phyloP scores from a whole-genome alignment of 2,113 vertebrate genomes.

The Rhinoderma darwinii region DNA sequence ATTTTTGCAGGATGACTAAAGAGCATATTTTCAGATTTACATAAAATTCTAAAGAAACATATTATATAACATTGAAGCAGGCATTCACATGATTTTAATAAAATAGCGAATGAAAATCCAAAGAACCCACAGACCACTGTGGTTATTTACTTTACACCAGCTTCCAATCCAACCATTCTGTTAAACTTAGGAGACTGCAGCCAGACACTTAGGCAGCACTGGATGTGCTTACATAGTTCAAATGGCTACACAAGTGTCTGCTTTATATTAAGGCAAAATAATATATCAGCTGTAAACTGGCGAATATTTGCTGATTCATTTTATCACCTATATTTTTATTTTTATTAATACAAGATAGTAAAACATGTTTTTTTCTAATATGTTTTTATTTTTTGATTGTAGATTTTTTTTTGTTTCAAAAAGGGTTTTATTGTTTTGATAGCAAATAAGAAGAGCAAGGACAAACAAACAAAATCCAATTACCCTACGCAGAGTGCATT shows the following conservation, averaged over 20 bases:
- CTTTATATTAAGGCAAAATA: neutral
- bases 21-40: neutral
- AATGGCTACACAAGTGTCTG: neutral
- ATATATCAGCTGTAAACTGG: neutral
- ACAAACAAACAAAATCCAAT: no score
- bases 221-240: neutral
- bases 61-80: slow-evolving; percentile 1
- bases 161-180: neutral
- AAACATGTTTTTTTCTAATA: no score
- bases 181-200: neutral
- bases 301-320: neutral
- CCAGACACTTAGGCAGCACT: neutral
- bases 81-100: neutral
- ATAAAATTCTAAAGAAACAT: neutral
- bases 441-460: no score
- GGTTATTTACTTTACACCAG: slow-evolving; percentile 7
- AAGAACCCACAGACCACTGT: slow-evolving; percentile 12
- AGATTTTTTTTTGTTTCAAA: no score
- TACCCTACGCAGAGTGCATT: no score
- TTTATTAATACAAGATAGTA: no score
- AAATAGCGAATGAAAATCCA: slow-evolving; percentile 19
- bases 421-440: no score
- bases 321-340: neutral
- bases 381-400: no score
- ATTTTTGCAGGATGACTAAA: neutral